Evolutionary conservation across 2,888 invertebrate species (phyloP).

Genomic region (Euproctis similis): DNA sequence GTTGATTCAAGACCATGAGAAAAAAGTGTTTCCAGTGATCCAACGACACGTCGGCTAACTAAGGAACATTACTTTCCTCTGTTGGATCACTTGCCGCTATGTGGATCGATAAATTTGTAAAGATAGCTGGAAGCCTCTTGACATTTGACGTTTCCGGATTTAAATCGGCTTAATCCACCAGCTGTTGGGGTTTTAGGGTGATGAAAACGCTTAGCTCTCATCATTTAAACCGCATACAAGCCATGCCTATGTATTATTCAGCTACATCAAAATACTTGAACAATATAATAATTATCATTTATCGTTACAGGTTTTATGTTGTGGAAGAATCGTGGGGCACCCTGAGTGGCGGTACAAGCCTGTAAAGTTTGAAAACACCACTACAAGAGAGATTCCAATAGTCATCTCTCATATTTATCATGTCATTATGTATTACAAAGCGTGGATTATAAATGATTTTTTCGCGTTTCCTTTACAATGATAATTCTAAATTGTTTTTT

Average conservation of each 20-base stretch:
- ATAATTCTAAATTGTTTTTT: too few species aligned
- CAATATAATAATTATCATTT: constrained; percentile 75
- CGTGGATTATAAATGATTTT: constrained; percentile 7
- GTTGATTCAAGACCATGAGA: too few species aligned
- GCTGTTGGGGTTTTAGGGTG: too few species aligned
- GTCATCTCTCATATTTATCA: constrained; percentile 15
- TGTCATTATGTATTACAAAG: constrained; percentile 16
- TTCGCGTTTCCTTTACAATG: too few species aligned
- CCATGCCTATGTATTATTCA: constrained; percentile 58
- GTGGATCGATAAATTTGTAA: too few species aligned
- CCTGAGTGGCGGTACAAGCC: constrained; percentile 13
- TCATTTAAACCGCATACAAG: constrained; percentile 29
- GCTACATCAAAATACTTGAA: constrained; percentile 69
- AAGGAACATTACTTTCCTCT: too few species aligned
- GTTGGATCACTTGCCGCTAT: too few species aligned
- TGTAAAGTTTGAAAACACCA: constrained; percentile 31
- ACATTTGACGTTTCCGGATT: too few species aligned
- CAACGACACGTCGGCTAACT: too few species aligned
- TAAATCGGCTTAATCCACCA: too few species aligned
- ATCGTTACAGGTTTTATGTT: constrained; percentile 64
- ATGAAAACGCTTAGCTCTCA: constrained; percentile 1
- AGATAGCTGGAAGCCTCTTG: too few species aligned
- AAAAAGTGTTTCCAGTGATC: too few species aligned
- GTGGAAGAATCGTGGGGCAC: constrained; percentile 48
- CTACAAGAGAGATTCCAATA: constrained; percentile 14